Evolutionary conservation across 2,888 invertebrate genomes (phyloP).

Genomic region (Rotaria socialis): DNA sequence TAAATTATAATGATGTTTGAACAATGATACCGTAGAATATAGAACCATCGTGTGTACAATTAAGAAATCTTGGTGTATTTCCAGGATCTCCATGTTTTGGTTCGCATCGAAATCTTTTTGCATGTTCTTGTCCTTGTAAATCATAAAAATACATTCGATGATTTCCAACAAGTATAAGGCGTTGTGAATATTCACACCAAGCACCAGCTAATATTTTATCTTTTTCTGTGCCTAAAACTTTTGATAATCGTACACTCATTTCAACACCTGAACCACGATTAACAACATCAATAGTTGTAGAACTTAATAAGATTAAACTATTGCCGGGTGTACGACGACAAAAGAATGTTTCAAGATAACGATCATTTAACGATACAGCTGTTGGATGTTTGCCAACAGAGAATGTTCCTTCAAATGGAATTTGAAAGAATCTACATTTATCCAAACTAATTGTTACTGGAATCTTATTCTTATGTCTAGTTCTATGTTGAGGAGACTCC

Average conservation of each 20-base stretch:
- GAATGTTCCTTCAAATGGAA: neutral
- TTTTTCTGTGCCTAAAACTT: slow-evolving; percentile 1
- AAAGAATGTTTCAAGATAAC: slow-evolving; percentile 7
- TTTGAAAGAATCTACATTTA: neutral
- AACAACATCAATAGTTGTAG: neutral
- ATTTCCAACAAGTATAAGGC: neutral
- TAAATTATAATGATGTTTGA: neutral
- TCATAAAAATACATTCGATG: neutral
- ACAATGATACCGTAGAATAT: neutral
- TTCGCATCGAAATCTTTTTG: neutral
- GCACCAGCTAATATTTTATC: slow-evolving; percentile 11
- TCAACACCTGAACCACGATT: slow-evolving; percentile 28
- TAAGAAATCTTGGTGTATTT: neutral
- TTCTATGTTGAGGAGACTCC: neutral
- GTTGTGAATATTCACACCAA: slow-evolving; percentile 17
- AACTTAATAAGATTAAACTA: slow-evolving; percentile 3
- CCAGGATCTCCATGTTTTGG: neutral
- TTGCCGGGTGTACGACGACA: neutral
- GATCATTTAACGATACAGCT: neutral
- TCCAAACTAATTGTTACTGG: neutral
- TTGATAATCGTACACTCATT: neutral
- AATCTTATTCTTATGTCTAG: neutral
- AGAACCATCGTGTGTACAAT: neutral
- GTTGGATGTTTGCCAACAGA: slow-evolving; percentile 28
- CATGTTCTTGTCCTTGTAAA: neutral